Conservation (phyloP, 2,888 invertebrate genomes). For the Xiphydria camelus region DNA sequence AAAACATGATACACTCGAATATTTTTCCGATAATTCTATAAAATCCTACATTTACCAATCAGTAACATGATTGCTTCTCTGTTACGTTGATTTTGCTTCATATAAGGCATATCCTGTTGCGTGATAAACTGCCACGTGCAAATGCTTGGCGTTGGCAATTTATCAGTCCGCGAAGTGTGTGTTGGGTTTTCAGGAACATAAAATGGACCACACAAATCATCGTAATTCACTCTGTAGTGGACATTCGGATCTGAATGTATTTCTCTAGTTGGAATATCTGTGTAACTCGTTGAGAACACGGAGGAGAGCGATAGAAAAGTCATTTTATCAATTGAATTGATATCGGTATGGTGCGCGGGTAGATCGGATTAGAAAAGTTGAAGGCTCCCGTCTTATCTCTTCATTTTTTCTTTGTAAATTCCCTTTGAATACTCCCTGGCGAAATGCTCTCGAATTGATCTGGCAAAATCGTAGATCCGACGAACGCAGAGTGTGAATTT, state of each 20-base stretch:
- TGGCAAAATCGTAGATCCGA: too few relatives aligned
- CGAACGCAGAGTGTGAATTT: too few relatives aligned
- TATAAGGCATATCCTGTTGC: constrained; percentile 27
- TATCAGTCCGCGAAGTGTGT: not conserved
- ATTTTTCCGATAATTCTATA: constrained; percentile 15
- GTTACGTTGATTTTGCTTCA: constrained; percentile 32
- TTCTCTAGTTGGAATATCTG: not conserved
- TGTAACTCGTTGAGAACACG: not conserved
- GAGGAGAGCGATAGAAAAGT: too few relatives aligned
- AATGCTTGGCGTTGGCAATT: constrained; percentile 24
- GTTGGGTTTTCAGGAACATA: constrained; percentile 14
- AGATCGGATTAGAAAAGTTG: too few relatives aligned
- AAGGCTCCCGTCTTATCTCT: too few relatives aligned
- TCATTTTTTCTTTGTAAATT: too few relatives aligned
- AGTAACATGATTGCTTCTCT: constrained; percentile 29
- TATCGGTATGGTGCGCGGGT: too few relatives aligned
- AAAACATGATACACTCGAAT: constrained; percentile 5
- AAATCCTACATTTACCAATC: too few relatives aligned
- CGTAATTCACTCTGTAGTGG: constrained; percentile 32
- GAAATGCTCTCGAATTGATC: too few relatives aligned
- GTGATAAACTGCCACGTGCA: constrained; percentile 40
- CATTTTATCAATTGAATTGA: too few relatives aligned
- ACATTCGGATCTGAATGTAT: constrained; percentile 29
- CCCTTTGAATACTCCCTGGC: too few relatives aligned
- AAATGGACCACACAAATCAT: constrained; percentile 40